These are phyloP conservation scores for Sesia bembeciformis DNA, from an alignment of 2,888 invertebrate genomes.

Conservation along the genomic window DNA sequence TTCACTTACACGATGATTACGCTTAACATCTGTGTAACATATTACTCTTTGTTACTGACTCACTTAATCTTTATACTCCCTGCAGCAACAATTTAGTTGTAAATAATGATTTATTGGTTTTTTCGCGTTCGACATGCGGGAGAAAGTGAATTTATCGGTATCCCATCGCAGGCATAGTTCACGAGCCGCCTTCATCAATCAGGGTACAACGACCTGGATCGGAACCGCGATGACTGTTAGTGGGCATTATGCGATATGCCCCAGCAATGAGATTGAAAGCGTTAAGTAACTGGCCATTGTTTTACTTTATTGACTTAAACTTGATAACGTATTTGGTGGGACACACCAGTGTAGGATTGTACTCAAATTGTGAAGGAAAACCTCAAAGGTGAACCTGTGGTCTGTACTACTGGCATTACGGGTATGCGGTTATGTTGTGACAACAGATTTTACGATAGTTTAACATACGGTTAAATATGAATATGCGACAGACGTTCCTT, in stretches of 20 bases:
- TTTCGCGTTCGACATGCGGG: constrained; percentile 33
- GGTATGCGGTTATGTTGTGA: too few relatives aligned
- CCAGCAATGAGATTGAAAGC: constrained; percentile 8
- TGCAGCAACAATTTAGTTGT: constrained; percentile 27
- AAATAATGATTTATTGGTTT: constrained; percentile 13
- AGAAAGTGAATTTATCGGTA: constrained; percentile 44
- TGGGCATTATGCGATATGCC: constrained; percentile 9
- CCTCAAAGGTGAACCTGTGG: too few relatives aligned
- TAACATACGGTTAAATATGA: too few relatives aligned
- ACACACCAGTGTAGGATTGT: too few relatives aligned
- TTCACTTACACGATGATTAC: constrained; percentile 39
- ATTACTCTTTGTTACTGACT: constrained; percentile 19
- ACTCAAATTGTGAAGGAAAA: too few relatives aligned
- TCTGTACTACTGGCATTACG: too few relatives aligned
- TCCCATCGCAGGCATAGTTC: constrained; percentile 39
- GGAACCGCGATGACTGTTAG: background rate
- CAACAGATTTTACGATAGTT: too few relatives aligned
- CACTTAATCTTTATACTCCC: constrained; percentile 18
- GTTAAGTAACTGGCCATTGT: constrained; percentile 7
- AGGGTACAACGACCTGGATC: constrained; percentile 8
- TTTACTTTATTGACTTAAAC: background rate
- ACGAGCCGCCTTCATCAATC: constrained; percentile 36
- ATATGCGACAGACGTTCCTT: too few relatives aligned
- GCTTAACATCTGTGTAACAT: constrained; percentile 15
- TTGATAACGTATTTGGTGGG: too few relatives aligned